Evolutionary conservation across 2,113 vertebrate genomes (phyloP).

Genomic region (Siphamia tubifer): DNA sequence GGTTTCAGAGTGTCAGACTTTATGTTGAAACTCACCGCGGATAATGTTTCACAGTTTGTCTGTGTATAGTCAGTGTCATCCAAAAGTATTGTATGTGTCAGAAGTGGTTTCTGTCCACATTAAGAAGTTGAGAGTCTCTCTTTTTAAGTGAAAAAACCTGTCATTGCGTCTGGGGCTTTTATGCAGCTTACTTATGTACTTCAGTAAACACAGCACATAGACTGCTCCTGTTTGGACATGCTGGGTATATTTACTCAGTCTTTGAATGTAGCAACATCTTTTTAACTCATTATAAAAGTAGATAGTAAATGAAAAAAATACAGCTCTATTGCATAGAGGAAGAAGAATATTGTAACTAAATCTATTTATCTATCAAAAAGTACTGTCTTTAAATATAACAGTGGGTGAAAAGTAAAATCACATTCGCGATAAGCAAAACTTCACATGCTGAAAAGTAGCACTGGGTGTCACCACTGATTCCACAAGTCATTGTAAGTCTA

Average conservation of each 20-base stretch:
- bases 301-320: neutral
- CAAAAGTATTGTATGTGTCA: neutral
- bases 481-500: no score
- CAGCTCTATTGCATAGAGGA: no score
- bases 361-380: no score
- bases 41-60: constrained; percentile 20
- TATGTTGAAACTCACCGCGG: neutral
- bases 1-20: constrained; percentile 12
- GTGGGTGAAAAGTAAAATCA: no score
- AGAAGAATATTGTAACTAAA: no score
- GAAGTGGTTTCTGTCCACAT: neutral
- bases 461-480: no score
- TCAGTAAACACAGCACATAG: neutral
- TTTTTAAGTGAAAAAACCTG: neutral
- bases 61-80: neutral
- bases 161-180: neutral
- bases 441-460: no score
- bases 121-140: neutral
- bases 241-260: neutral
- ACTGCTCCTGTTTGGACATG: neutral
- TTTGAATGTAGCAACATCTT: no score
- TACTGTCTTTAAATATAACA: no score
- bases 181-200: neutral
- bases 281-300: constrained; percentile 1
- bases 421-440: no score